These are phyloP conservation scores for Pogonophryne albipinna DNA, from an alignment of 2,797 vertebrate species.

Conservation along the genomic window DNA sequence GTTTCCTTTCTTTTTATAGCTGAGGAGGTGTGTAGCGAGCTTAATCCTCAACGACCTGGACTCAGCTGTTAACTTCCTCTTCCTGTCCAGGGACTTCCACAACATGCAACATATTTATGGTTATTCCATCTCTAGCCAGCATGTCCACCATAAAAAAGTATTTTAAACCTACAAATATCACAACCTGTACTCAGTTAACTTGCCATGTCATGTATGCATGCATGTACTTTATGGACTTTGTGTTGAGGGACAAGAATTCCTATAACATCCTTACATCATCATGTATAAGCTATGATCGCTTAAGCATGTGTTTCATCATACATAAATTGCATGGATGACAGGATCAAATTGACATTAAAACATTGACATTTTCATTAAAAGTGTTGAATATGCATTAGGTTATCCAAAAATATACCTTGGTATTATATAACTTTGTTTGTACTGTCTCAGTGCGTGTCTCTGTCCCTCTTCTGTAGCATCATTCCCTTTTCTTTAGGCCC, in stretches of 20 bases:
- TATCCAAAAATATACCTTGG: background rate
- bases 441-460: background rate
- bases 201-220: background rate
- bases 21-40: conserved; percentile 41
- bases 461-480: background rate
- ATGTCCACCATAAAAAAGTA: too few relatives aligned
- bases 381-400: too few relatives aligned
- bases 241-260: background rate
- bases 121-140: too few relatives aligned
- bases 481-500: too few relatives aligned
- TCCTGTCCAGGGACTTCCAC: conserved; percentile 15
- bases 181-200: too few relatives aligned
- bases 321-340: background rate
- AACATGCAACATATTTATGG: background rate
- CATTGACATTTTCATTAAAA: background rate
- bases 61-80: conserved; percentile 53
- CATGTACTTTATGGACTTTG: background rate
- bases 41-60: conserved; percentile 70
- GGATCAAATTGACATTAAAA: too few relatives aligned
- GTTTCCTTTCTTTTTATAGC: conserved; percentile 76
- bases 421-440: background rate
- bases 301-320: background rate
- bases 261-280: background rate
- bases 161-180: too few relatives aligned
- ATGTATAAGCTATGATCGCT: background rate